Evolutionary conservation across 2,797 vertebrate species (phyloP).

Genomic region (Aplochiton taeniatus): DNA sequence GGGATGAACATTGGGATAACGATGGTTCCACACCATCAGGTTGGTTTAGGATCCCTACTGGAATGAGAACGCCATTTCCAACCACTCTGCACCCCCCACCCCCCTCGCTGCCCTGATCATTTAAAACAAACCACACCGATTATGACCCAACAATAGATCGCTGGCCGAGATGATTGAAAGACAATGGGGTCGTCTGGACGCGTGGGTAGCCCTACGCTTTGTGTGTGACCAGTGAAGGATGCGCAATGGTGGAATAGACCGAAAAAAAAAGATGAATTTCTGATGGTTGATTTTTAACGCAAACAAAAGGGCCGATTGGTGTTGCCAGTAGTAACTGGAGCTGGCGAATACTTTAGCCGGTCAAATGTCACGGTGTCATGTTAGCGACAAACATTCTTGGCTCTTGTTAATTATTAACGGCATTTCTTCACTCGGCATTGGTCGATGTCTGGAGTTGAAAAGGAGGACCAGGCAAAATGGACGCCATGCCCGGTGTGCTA

Average conservation of each 20-base stretch:
- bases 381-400: neutral
- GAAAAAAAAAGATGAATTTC: no score
- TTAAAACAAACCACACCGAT: no score
- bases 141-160: slow-evolving; percentile 23
- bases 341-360: no score
- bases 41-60: slow-evolving; percentile 18
- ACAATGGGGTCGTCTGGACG: slow-evolving; percentile 26
- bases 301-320: no score
- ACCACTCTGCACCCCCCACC: no score
- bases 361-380: no score
- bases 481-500: no score
- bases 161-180: slow-evolving; percentile 38
- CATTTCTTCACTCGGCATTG: slow-evolving; percentile 4
- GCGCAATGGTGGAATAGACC: neutral
- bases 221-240: slow-evolving; percentile 5
- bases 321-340: no score
- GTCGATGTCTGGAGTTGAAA: slow-evolving; percentile 16
- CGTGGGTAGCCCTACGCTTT: slow-evolving; percentile 16
- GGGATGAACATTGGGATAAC: slow-evolving; percentile 69
- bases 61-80: no score
- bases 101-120: no score
- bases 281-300: no score
- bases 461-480: slow-evolving; percentile 20
- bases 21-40: slow-evolving; percentile 26
- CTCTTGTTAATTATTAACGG: slow-evolving; percentile 57